These are phyloP conservation scores for Sardina pilchardus DNA, from an alignment of 2,113 vertebrate species.

Conservation along the genomic window DNA sequence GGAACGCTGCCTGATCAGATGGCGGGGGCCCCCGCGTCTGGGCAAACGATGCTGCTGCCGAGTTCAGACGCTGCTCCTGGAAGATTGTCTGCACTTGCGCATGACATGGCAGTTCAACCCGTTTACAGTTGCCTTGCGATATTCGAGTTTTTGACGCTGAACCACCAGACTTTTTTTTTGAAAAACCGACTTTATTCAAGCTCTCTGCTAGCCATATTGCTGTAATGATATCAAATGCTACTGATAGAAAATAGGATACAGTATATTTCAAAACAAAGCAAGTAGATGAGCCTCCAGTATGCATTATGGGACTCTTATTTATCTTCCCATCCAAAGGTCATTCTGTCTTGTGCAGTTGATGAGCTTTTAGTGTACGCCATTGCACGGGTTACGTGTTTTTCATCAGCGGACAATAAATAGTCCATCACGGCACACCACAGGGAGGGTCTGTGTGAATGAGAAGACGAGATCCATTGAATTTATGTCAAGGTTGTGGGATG, in stretches of 20 bases:
- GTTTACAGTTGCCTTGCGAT: too few relatives aligned
- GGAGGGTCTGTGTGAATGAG: background rate
- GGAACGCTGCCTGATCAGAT: background rate
- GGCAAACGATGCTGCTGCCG: background rate
- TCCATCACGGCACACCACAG: background rate
- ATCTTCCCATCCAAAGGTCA: background rate
- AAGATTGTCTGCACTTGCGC: background rate
- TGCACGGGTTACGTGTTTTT: background rate
- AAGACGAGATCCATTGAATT: conserved; percentile 2
- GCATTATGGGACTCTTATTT: background rate
- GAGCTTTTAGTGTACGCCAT: background rate
- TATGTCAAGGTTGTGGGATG: conserved; percentile 12
- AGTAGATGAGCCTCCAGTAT: background rate
- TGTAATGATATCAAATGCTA: background rate
- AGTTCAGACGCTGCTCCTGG: background rate
- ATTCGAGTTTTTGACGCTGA: background rate
- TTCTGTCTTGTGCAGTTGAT: background rate
- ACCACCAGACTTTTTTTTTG: background rate
- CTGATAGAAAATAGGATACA: background rate
- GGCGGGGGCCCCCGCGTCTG: background rate
- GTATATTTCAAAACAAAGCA: background rate
- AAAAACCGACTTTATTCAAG: background rate
- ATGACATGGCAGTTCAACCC: background rate
- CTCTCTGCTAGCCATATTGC: background rate
- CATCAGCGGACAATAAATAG: background rate